Conservation (phyloP, 2,888 invertebrate genomes). For the Mesorhabditis sp. region DNA sequence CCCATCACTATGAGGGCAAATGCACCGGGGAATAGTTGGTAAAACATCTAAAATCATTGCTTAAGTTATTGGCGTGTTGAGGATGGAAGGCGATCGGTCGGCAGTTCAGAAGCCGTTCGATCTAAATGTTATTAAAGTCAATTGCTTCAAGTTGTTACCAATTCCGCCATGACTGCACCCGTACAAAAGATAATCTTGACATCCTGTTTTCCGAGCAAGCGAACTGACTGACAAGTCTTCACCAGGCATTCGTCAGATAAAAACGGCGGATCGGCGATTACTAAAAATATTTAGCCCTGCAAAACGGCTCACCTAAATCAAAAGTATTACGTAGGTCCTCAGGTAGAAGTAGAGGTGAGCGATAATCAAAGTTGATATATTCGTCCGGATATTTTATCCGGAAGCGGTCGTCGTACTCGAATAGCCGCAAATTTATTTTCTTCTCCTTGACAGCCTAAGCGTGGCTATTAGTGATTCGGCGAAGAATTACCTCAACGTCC, state of each 20-base stretch:
- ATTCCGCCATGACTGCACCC: constrained; percentile 74
- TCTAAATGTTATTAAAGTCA: constrained; percentile 18
- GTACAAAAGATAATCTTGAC: constrained; percentile 81
- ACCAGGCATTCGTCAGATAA: constrained; percentile 84
- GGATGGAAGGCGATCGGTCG: constrained; percentile 73
- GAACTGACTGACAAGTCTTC: constrained; percentile 77
- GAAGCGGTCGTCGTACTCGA: constrained; percentile 84
- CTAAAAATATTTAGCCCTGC: constrained; percentile 66
- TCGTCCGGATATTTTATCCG: constrained; percentile 68
- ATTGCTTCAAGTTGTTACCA: constrained; percentile 61
- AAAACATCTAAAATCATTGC: constrained; percentile 86
- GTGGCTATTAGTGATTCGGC: background rate
- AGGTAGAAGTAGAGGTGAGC: constrained; percentile 70
- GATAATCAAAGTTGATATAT: constrained; percentile 81
- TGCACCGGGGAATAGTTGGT: constrained; percentile 68
- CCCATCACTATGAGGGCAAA: background rate
- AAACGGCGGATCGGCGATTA: constrained; percentile 91
- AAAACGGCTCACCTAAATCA: constrained; percentile 5
- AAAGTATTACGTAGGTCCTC: constrained; percentile 65
- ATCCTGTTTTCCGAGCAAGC: constrained; percentile 68
- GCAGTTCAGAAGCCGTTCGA: constrained; percentile 67
- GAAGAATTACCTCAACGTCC: constrained; percentile 23
- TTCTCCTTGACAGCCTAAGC: constrained; percentile 26
- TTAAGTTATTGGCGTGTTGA: constrained; percentile 80
- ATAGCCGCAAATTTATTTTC: constrained; percentile 51